phyloP scores from a whole-genome alignment of 2,888 invertebrate genomes.

The Cryptops parisi region DNA sequence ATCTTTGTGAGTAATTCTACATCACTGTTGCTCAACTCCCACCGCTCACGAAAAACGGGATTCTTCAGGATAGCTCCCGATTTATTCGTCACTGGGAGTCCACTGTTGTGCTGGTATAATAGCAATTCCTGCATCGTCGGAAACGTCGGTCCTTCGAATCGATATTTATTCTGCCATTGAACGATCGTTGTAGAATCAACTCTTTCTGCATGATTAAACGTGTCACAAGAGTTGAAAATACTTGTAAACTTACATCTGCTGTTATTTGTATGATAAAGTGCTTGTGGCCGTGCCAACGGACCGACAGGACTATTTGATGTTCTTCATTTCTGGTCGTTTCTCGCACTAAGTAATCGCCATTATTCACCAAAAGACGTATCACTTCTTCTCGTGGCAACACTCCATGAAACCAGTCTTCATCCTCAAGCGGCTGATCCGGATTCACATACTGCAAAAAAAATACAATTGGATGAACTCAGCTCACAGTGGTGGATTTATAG shows the following conservation, averaged over 20 bases:
- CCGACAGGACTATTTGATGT: slow-evolving; percentile 82
- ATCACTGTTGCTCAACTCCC: slow-evolving; percentile 94
- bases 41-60: slow-evolving; percentile 75
- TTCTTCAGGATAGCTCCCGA: slow-evolving; percentile 77
- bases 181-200: too few relatives aligned
- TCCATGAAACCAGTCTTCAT: slow-evolving; percentile 94
- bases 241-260: slow-evolving; percentile 49
- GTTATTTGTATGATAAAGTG: slow-evolving; percentile 96
- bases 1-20: slow-evolving; percentile 83
- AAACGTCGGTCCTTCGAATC: slow-evolving; percentile 88
- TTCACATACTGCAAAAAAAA: slow-evolving; percentile 6
- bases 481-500: too few relatives aligned
- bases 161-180: slow-evolving; percentile 67
- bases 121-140: slow-evolving; percentile 85
- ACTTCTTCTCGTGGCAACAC: slow-evolving; percentile 92
- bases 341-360: slow-evolving; percentile 87
- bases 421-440: slow-evolving; percentile 43
- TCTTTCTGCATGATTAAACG: too few relatives aligned
- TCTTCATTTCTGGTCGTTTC: slow-evolving; percentile 86
- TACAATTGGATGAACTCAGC: too few relatives aligned
- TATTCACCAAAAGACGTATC: slow-evolving; percentile 70
- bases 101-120: slow-evolving; percentile 70
- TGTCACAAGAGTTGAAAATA: background rate
- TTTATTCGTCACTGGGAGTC: slow-evolving; percentile 75
- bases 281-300: slow-evolving; percentile 90